Base-by-base conservation (phyloP, 2,888 invertebrate species). In the Trichacis sp. region DNA sequence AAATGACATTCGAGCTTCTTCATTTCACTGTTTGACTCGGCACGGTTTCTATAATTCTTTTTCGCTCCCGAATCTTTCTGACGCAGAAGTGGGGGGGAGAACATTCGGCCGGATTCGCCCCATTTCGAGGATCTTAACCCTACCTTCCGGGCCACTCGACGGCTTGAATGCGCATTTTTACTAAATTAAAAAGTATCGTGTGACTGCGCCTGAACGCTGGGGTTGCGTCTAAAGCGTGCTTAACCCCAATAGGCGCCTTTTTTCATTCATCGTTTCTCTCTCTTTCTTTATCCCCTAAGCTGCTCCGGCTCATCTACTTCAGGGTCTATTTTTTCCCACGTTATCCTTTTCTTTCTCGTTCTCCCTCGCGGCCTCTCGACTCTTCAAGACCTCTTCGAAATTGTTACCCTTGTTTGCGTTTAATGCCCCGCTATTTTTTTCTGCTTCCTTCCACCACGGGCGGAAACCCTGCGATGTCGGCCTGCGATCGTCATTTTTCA, bases 131-230 rank as follows among this genome's bases (percentile, higher is more conserved):
- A 52, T 59, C 64, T 65, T 64, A 70, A 70, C 57, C 66, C 70
- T 67, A 68, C 63, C 64, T 24, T 56, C 36, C 56, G 51, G 70
- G 69, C 64, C 74, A 77, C 73, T 77, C 74, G 73, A 76, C 75
- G 75, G 73, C 72, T 79, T 75, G 81, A 82, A 82, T 80, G 81
- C 78, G 78, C 81, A 83, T 83, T 83, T 82, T 84, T 80, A 81
- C 78, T 80, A 82, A 83, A 83, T 83, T 84, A 84, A 83, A 83
- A 84, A 83, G 81, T 82, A 82, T 81, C 81, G 79, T 80, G 80
- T 78, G 80, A 82, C 80, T 80, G 80, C 73, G 76, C 76, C 77
- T 75, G 78, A 72, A 77, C 69, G 73, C 69, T 63, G 68, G 73
- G 73, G 73, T 73, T 72, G 70, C 71, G 74, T 77, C 71, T 76